These are phyloP conservation scores for Reinhardtius hippoglossoides DNA, from an alignment of 2,113 vertebrate species.

Conservation along the genomic window DNA sequence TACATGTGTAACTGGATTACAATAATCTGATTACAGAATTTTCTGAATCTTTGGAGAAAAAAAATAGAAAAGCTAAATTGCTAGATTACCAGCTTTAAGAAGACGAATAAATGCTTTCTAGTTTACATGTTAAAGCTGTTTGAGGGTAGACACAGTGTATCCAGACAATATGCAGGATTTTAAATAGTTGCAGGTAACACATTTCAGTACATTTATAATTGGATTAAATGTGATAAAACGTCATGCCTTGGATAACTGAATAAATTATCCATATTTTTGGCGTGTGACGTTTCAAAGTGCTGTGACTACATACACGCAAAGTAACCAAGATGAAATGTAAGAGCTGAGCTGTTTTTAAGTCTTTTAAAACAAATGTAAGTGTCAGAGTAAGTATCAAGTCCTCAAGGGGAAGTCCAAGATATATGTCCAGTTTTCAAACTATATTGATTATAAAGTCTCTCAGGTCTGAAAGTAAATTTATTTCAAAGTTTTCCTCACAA, in stretches of 20 bases:
- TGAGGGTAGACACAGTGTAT: background rate
- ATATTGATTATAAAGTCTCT: background rate
- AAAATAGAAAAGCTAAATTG: constrained; percentile 40
- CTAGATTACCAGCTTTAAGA: constrained; percentile 51
- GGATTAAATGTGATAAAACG: background rate
- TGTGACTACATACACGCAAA: background rate
- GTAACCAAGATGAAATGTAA: background rate
- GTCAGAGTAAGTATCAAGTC: background rate
- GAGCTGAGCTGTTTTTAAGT: background rate
- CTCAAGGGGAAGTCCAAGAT: background rate
- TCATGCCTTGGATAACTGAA: background rate
- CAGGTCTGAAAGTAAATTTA: background rate
- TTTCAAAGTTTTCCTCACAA: background rate
- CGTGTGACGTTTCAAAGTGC: background rate
- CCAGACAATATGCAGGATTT: background rate
- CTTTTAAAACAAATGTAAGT: too few relatives aligned
- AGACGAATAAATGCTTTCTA: constrained; percentile 25
- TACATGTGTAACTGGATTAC: constrained; percentile 74
- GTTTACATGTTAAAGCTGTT: constrained; percentile 43
- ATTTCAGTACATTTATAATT: background rate
- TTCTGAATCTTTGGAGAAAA: constrained; percentile 39
- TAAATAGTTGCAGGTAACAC: background rate
- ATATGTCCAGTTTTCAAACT: background rate
- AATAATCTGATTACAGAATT: constrained; percentile 76
- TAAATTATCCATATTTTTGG: background rate